Evolutionary conservation across 2,797 vertebrate genomes (phyloP).

Genomic region (Sebastes minor): DNA sequence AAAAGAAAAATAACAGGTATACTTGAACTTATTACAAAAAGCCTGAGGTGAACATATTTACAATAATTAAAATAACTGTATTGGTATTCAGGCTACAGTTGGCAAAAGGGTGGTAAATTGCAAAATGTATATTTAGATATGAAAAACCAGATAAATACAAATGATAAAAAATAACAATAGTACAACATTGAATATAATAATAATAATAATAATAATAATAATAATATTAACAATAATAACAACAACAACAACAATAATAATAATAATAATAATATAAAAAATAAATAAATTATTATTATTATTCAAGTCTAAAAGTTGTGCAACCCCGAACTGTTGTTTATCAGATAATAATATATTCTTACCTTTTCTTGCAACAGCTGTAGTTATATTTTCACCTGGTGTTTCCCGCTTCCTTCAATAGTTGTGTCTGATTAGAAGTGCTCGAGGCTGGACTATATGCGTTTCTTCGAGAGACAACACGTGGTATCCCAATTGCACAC

Average conservation of each 20-base stretch:
- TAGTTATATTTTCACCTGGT: background rate
- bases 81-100: background rate
- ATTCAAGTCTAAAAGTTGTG: background rate
- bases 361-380: background rate
- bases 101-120: too few species aligned
- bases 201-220: background rate
- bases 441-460: too few species aligned
- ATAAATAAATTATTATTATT: too few species aligned
- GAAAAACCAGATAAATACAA: background rate
- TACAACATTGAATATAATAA: background rate
- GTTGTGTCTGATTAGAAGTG: background rate
- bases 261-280: background rate
- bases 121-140: too few species aligned
- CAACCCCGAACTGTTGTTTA: too few species aligned
- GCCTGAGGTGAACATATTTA: background rate
- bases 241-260: background rate
- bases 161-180: background rate
- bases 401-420: background rate
- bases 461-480: background rate
- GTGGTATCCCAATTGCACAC: background rate
- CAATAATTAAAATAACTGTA: background rate
- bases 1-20: background rate
- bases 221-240: background rate
- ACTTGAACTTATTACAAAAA: background rate
- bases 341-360: background rate